Evolutionary conservation across 1,140 invertebrate species (phyloP).

Genomic region (Lordiphosa stackelbergi): DNA sequence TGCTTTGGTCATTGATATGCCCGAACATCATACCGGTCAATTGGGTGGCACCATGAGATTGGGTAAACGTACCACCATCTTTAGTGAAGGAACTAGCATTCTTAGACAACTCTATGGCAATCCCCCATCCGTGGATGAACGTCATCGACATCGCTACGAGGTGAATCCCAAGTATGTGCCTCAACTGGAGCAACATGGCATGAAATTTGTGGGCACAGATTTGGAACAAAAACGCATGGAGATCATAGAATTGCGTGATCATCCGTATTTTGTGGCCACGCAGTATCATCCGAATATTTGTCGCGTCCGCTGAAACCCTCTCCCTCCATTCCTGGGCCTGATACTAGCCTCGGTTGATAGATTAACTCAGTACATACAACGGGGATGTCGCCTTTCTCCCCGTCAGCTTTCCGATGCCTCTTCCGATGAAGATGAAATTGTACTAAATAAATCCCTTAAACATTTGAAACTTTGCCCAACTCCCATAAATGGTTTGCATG

Average conservation of each 20-base stretch:
- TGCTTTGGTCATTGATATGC: constrained; percentile 98
- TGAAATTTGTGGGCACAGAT: constrained; percentile 94
- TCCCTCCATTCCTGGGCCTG: constrained; percentile 95
- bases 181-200: constrained; percentile 87
- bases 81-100: constrained; percentile 78
- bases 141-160: constrained; percentile 97
- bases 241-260: constrained; percentile 85
- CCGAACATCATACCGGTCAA: constrained; percentile 94
- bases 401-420: constrained; percentile 83
- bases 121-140: constrained; percentile 86
- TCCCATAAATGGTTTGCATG: constrained; percentile 2
- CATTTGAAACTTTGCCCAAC: constrained; percentile 18
- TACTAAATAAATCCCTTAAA: constrained; percentile 20
- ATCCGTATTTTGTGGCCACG: constrained; percentile 96
- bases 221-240: constrained; percentile 89
- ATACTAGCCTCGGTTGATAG: constrained; percentile 91
- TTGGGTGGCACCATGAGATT: constrained; percentile 99
- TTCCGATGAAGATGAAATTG: constrained; percentile 79
- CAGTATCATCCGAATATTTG: constrained; percentile 98
- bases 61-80: constrained; percentile 92
- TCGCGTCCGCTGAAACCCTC: constrained; percentile 95
- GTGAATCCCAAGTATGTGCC: constrained; percentile 93
- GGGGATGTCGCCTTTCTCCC: constrained; percentile 84
- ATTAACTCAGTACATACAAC: constrained; percentile 83
- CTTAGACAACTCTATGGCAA: too few species aligned